A percentile compares a stretch with the other conserved stretches of the same genome.
Conservation (phyloP, 2,113 vertebrate genomes). For the Cebidichthys violaceus region DNA sequence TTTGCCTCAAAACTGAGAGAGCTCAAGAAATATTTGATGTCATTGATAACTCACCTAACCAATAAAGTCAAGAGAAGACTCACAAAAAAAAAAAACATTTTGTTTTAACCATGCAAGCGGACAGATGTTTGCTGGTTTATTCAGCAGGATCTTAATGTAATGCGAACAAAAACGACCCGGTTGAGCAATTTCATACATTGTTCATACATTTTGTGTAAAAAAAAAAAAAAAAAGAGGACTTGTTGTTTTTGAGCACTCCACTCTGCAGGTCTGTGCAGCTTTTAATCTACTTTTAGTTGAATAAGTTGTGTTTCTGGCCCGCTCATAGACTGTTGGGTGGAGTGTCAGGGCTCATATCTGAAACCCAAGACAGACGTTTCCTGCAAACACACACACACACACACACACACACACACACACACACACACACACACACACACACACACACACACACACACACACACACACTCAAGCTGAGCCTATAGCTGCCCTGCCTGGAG, state of each 20-base stretch:
- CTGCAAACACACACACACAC: constrained; percentile 25
- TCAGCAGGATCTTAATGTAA: no score
- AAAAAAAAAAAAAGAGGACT: no score
- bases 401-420: constrained; percentile 1
- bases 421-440: constrained; percentile 16
- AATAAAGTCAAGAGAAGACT: neutral
- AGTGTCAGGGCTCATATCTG: constrained; percentile 21
- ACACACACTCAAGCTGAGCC: constrained; percentile 7
- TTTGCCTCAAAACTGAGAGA: neutral
- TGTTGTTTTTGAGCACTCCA: neutral
- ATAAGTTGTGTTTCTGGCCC: neutral
- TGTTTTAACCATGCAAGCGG: no score
- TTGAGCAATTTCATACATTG: no score
- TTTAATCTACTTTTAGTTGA: neutral
- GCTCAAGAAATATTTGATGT: neutral
- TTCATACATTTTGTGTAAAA: neutral
- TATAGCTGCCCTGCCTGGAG: neutral
- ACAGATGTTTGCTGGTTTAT: no score
- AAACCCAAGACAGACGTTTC: constrained; percentile 36
- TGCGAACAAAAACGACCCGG: neutral
- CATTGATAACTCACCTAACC: neutral
- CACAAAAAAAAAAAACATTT: no score
- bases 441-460: constrained; percentile 14
- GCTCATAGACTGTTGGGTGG: neutral
- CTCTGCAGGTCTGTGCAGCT: neutral